Conservation (phyloP, 2,113 vertebrate genomes). For the Microcebus tavaratra region DNA sequence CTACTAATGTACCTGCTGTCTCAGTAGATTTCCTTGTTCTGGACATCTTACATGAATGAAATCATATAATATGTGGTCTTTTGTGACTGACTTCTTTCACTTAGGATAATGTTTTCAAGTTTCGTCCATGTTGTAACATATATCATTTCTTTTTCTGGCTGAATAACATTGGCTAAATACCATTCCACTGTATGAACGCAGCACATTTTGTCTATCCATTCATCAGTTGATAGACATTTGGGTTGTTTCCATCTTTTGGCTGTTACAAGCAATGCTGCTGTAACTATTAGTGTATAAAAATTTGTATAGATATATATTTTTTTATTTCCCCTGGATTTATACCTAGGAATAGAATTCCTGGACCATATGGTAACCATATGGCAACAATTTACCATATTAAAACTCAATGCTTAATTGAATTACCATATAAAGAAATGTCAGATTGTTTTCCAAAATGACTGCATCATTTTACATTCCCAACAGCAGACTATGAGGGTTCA, state of each 20-base stretch:
- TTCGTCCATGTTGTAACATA: background rate
- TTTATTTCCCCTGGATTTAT: background rate
- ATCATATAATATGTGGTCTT: background rate
- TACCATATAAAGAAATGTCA: background rate
- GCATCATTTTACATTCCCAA: background rate
- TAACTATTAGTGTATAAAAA: background rate
- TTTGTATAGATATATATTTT: background rate
- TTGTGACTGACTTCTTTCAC: background rate
- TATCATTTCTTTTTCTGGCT: background rate
- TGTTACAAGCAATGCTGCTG: background rate
- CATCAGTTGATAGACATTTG: background rate
- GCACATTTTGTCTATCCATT: background rate
- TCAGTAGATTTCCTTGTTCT: background rate
- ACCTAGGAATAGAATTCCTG: background rate
- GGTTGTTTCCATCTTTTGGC: background rate
- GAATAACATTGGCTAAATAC: background rate
- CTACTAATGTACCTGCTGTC: background rate
- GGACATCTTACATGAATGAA: background rate
- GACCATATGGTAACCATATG: background rate
- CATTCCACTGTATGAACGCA: background rate
- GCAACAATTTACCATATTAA: background rate
- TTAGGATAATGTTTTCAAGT: background rate
- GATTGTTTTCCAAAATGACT: background rate
- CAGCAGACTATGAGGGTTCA: background rate
- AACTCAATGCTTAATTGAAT: background rate